Evolutionary conservation across 1,140 invertebrate species (phyloP), one percentile per base, ranked within the genome.

Genomic region (Zaprionus capensis): DNA sequence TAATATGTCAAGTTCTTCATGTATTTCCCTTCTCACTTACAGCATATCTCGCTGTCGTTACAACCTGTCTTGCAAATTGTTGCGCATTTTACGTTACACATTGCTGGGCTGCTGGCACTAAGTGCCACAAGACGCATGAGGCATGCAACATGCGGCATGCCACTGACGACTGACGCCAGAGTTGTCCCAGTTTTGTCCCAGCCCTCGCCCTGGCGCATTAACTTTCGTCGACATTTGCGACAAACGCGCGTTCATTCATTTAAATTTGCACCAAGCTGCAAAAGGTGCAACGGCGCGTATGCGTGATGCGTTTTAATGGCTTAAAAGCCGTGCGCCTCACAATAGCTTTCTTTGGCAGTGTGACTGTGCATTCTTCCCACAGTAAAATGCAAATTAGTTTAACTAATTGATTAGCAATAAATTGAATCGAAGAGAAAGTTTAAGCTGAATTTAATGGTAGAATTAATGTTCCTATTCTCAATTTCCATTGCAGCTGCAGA

Each of bases 241-340:
- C 63, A 75, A 76, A 71, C 58, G 36, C 61, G 55, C 46, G 57
- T 75, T 41, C 70, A 73, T 77, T 77, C 65, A 73, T 73, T 80
- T 78, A 31, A 76, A 53, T 79, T 44, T 76, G 64, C 28, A 22
- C 20, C 20, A 20, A 20, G 46, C 20, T 24, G 59, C 59, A 76
- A 81, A 4, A 4, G 46, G 46, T 22, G 59, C 64, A 81, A 81
- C 79, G 53, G 36, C 64, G 76, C 79, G 79, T 71, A 81, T 81
- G 46, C 63, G 53, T 76, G 65, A 70, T 78, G 78, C 57, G 46
- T 71, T 64, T 74, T 76, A 68, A 75, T 80, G 41, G 56, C 70
- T 67, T 71, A 67, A 74, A 51, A 76, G 44, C 41, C 44, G 51
- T 62, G 55, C 34, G 63, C 34, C 46, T 53, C 58, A 59, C 66